Evolutionary conservation across 2,113 vertebrate genomes (phyloP), one percentile per base, ranked within the genome.

Genomic region (Ophthalmolycus amberensis): DNA sequence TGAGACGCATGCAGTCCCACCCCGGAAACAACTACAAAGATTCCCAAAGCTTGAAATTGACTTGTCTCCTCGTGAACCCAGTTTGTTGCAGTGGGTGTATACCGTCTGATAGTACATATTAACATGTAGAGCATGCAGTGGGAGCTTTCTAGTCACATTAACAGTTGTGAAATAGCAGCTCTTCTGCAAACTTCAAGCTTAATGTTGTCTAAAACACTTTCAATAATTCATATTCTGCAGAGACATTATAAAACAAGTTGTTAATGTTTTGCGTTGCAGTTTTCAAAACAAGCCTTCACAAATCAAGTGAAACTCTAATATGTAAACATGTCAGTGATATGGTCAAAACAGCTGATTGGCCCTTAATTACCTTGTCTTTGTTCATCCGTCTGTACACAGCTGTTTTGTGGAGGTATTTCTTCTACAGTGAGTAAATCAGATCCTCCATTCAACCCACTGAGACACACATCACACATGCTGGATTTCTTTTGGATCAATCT

Each of bases 21-120:
- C 44, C 7, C 80, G 48, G 29, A 70, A 42, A 70, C n/a, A 68
- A 29, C 25, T 79, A 48, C 66, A 74, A 73, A 69, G 79, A 20
- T 48, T 83, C 44, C 6, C 37, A 54, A 10, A 32, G 54, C n/a
- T 46, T 27, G 2, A 9, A 65, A 69, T 66, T 34, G 46, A 27
- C 27, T 50, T 16, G 12, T 40, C 70, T 56, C 58, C 20, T 56
- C 2, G 1, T 52, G 40, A 9, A 7, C 34, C 54, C 4, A 6
- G 16, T 9, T 75, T 59, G 64, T 75, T 65, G 64, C n/a, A 20
- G 25, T 2, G 16, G n/a, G 29, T 44, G 38, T 10, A 38, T 38
- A 22, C 50, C 0, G 22, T 38, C 63, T 68, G 16, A 50, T 44
- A 15, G 3, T n/a, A 75, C 4, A 69, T 60, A 38, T 59, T 48